Percentiles rank a stretch among this genome's conserved stretches.
These are phyloP conservation scores for Heterodera schachtii DNA, from an alignment of 1,140 invertebrate genomes.

Conservation along the genomic window DNA sequence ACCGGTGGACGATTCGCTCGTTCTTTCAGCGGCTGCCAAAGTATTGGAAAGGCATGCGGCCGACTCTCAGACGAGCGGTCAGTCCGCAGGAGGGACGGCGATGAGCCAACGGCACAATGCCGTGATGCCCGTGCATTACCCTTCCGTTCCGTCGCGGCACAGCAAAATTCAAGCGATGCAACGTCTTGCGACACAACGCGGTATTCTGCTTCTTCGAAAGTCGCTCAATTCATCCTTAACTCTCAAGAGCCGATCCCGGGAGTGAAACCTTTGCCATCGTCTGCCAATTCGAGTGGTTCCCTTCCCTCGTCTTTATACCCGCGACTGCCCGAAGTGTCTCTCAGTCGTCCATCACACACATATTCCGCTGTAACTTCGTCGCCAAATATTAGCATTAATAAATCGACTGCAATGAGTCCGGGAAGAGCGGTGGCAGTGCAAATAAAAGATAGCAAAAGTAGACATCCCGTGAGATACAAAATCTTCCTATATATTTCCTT, in stretches of 20 bases:
- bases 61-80: background rate
- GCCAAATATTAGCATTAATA: background rate
- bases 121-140: slow-evolving; percentile 48
- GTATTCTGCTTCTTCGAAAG: slow-evolving; percentile 17
- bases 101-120: slow-evolving; percentile 25
- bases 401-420: background rate
- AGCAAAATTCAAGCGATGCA: slow-evolving; percentile 56
- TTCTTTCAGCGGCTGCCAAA: slow-evolving; percentile 48
- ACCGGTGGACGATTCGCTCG: slow-evolving; percentile 49
- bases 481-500: no score
- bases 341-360: slow-evolving; percentile 14
- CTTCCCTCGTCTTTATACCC: slow-evolving; percentile 43
- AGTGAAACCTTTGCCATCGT: slow-evolving; percentile 21
- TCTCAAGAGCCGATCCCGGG: slow-evolving; percentile 23
- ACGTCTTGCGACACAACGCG: slow-evolving; percentile 52
- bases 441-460: slow-evolving; percentile 7
- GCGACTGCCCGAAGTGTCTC: slow-evolving; percentile 40
- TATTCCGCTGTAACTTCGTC: background rate
- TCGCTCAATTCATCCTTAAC: background rate
- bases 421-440: slow-evolving; percentile 3
- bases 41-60: slow-evolving; percentile 53
- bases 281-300: background rate
- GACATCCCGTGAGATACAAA: no score
- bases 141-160: slow-evolving; percentile 52
- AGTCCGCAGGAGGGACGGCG: background rate